Conservation (phyloP, 2,113 vertebrate genomes). For the Hipposideros armiger region DNA sequence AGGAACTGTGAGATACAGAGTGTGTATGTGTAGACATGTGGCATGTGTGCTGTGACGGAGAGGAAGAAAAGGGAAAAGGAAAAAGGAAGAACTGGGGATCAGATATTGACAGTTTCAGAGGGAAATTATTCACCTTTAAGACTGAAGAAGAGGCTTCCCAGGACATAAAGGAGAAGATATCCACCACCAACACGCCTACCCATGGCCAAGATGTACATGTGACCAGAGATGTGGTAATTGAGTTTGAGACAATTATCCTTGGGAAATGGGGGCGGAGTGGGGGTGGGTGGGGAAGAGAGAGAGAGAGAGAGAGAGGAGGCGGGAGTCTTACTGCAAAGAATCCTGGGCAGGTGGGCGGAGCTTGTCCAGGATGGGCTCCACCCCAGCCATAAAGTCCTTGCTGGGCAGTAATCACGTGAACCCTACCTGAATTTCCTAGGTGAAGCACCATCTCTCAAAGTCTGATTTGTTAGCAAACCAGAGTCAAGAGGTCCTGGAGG, state of each 20-base stretch:
- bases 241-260: neutral
- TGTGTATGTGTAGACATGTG: no score
- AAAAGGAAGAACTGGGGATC: neutral
- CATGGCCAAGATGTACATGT: constrained; percentile 73
- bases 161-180: constrained; percentile 63
- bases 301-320: neutral
- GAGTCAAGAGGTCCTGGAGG: constrained; percentile 76
- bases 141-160: constrained; percentile 62
- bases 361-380: neutral
- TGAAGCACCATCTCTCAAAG: constrained; percentile 77
- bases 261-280: neutral
- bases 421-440: constrained; percentile 49
- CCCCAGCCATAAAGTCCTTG: rapidly evolving
- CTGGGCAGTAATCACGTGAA: neutral
- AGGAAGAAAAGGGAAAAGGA: neutral
- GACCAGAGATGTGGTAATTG: constrained; percentile 78
- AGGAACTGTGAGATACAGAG: neutral
- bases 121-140: constrained; percentile 65
- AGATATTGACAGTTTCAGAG: neutral
- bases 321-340: neutral
- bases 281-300: no score
- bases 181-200: neutral
- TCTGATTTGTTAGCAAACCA: constrained; percentile 46
- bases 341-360: neutral
- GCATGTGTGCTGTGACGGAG: neutral